Conservation (phyloP, 1,140 invertebrate species). For the Heliconius hermathena region DNA sequence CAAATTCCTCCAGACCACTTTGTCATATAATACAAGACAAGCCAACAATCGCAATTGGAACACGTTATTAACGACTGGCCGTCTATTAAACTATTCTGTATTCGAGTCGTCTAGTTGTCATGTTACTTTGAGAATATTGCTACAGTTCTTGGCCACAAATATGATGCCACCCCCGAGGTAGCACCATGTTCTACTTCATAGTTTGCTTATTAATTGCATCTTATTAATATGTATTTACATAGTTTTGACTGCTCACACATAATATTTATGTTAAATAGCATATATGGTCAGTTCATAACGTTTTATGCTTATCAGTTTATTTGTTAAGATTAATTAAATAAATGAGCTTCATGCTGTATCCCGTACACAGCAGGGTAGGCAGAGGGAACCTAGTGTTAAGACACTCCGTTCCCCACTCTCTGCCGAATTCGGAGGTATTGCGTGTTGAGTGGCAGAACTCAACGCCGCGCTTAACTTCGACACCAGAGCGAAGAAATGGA, state of each 20-base stretch:
- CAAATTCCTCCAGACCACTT: neutral
- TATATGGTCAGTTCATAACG: no score
- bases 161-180: slow-evolving; percentile 42
- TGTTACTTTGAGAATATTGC: slow-evolving; percentile 64
- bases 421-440: no score
- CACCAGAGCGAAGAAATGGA: no score
- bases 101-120: slow-evolving; percentile 60
- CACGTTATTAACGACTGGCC: slow-evolving; percentile 44
- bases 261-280: neutral
- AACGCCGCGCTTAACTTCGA: no score
- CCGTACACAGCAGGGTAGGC: no score
- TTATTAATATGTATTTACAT: slow-evolving; percentile 7
- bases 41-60: slow-evolving; percentile 34
- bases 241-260: neutral
- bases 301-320: no score
- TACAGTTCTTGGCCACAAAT: slow-evolving; percentile 56
- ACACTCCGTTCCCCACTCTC: no score
- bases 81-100: slow-evolving; percentile 58
- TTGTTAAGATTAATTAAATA: no score
- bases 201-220: slow-evolving; percentile 34
- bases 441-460: no score
- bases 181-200: slow-evolving; percentile 21
- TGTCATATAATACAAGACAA: neutral
- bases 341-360: no score
- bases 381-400: no score